Evolutionary conservation across 2,888 invertebrate genomes (phyloP).

Genomic region (Drosophila meridiana): DNA sequence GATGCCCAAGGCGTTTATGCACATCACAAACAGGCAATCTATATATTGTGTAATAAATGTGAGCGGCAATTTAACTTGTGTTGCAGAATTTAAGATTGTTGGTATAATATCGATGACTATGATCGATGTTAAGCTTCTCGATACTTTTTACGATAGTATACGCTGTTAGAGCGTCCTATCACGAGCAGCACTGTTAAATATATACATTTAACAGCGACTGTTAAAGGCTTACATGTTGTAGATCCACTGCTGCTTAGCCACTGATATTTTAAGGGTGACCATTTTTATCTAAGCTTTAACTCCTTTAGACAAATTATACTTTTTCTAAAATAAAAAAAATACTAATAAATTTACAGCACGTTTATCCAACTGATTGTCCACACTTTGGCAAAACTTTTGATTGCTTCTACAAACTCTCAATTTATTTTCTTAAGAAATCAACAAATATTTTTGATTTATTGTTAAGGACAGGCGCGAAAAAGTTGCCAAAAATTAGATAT

Average conservation of each 20-base stretch:
- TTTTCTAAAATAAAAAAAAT: not conserved
- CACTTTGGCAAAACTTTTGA: not conserved
- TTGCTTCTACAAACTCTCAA: not conserved
- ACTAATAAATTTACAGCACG: not conserved
- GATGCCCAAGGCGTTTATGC: not conserved
- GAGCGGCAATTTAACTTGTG: not conserved
- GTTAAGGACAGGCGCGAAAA: not conserved
- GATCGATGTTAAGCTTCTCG: not conserved
- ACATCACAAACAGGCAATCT: not conserved
- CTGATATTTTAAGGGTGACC: not conserved
- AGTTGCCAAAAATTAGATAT: not conserved
- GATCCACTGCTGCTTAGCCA: too few species aligned
- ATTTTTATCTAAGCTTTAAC: conserved; percentile 4
- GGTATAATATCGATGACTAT: not conserved
- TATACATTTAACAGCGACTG: not conserved
- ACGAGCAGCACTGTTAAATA: not conserved
- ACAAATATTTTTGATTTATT: conserved; percentile 8
- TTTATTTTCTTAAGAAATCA: not conserved
- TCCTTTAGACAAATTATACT: not conserved
- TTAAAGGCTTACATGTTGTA: too few species aligned
- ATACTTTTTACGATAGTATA: too few species aligned
- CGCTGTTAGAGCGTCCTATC: not conserved
- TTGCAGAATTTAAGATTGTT: not conserved
- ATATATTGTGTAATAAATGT: conserved; percentile 6
- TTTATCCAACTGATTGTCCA: not conserved